phyloP scores from a whole-genome alignment of 2,888 invertebrate genomes.

The Sepioteuthis lessoniana region DNA sequence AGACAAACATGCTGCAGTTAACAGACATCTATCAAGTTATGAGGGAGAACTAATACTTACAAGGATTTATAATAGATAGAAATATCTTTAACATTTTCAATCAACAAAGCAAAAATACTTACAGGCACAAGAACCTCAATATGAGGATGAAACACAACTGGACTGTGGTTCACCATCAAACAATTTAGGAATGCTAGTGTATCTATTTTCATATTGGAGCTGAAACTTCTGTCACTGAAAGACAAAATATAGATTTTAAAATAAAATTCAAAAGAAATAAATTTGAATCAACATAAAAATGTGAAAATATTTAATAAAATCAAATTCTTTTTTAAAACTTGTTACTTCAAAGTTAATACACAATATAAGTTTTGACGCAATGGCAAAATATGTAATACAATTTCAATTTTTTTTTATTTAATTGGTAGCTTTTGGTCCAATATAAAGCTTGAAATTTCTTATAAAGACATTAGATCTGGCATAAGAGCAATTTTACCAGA shows the following conservation, averaged over 20 bases:
- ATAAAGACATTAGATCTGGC: too few relatives aligned
- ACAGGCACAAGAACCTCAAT: slow-evolving; percentile 72
- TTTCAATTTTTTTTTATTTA: too few relatives aligned
- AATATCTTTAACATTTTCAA: background rate
- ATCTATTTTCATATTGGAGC: slow-evolving; percentile 96
- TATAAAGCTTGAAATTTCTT: too few relatives aligned
- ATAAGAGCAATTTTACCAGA: too few relatives aligned
- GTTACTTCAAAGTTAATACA: background rate
- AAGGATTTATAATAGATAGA: too few relatives aligned
- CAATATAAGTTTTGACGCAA: too few relatives aligned
- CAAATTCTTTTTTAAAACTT: background rate
- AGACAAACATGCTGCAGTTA: too few relatives aligned
- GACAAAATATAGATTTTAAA: slow-evolving; percentile 47
- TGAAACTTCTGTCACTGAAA: slow-evolving; percentile 89
- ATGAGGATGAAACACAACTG: slow-evolving; percentile 76
- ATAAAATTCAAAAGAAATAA: background rate
- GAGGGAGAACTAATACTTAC: too few relatives aligned
- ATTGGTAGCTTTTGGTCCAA: too few relatives aligned
- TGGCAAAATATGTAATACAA: too few relatives aligned
- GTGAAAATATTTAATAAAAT: background rate
- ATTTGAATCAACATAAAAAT: background rate
- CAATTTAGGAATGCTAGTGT: slow-evolving; percentile 93
- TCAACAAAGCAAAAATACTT: slow-evolving; percentile 71
- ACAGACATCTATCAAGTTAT: too few relatives aligned
- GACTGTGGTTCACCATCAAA: slow-evolving; percentile 85